Evolutionary conservation across 2,888 invertebrate species (phyloP), one percentile per base, ranked within the genome.

Genomic region (Toxonevra muliebris): DNA sequence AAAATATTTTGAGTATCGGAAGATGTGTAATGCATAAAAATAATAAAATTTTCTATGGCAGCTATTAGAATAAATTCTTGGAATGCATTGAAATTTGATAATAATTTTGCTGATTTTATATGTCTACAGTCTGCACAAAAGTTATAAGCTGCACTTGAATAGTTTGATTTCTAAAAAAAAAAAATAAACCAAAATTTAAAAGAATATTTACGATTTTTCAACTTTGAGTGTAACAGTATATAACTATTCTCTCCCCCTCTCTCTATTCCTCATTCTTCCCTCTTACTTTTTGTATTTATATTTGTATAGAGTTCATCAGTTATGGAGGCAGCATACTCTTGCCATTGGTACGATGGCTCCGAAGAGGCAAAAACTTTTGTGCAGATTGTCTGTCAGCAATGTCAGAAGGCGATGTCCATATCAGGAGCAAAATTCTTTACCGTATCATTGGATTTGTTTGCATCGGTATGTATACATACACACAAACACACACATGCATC

Each of bases 301-400:
- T 63, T 3, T 68, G 69, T 67, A n/a, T 81, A 94, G 93, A 94
- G 94, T 79, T 94, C 94, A 69, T 94, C 94, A 3, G 94, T 95
- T 7, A 94, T 94, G 94, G 94, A 95, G 86, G 94, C 94, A 1
- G 94, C 94, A 0, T 95, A 94, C 86, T 93, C 93, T 59, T 94
- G 94, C 77, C 94, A 94, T 74, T 95, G 94, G 94, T 95, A 94
- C 82, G 94, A 94, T 75, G 94, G 94, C 8, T 94, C 94, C 0
- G 94, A 95, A 79, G 94, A 95, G 79, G 94, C 94, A 0, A 94
- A 94, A 84, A 94, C 94, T 41, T 95, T 95, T 81, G 94, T 95
- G 1, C 94, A 94, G 85, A 95, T 95, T 77, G 94, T 95, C 12
- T 94, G 94, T 82, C 94, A 95, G 82, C 94, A 95, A 81, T 94